These are phyloP conservation scores for Peromyscus maniculatus DNA, from an alignment of 2,113 vertebrate species.

Conservation along the genomic window DNA sequence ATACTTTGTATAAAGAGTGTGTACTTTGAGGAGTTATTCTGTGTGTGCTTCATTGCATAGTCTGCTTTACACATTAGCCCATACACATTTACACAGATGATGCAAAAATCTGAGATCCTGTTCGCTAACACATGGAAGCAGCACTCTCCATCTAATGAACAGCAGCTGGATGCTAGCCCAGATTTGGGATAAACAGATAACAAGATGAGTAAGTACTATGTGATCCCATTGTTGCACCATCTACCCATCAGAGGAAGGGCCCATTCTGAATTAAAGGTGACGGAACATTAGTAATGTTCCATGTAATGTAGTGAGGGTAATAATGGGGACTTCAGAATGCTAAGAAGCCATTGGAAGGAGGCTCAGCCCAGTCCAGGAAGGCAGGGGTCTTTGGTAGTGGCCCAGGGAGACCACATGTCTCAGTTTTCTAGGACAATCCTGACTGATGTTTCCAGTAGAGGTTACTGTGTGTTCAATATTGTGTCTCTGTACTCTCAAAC, in stretches of 20 bases:
- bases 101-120: background rate
- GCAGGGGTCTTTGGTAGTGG: background rate
- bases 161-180: background rate
- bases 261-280: background rate
- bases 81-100: background rate
- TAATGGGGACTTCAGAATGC: background rate
- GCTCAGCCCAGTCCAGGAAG: background rate
- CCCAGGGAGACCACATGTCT: background rate
- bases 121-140: background rate
- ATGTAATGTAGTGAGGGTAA: fast-evolving
- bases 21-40: background rate
- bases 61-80: background rate
- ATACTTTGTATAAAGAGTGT: too few species aligned
- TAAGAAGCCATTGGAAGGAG: too few species aligned
- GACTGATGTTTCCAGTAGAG: background rate
- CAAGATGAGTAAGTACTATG: too few species aligned
- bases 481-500: background rate
- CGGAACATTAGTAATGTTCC: background rate
- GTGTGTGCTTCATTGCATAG: too few species aligned
- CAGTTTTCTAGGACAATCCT: background rate
- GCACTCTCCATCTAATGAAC: too few species aligned
- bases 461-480: background rate
- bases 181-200: background rate
- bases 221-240: background rate
- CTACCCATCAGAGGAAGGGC: background rate